Conservation (phyloP, 2,888 invertebrate species). For the Parnassius apollo region DNA sequence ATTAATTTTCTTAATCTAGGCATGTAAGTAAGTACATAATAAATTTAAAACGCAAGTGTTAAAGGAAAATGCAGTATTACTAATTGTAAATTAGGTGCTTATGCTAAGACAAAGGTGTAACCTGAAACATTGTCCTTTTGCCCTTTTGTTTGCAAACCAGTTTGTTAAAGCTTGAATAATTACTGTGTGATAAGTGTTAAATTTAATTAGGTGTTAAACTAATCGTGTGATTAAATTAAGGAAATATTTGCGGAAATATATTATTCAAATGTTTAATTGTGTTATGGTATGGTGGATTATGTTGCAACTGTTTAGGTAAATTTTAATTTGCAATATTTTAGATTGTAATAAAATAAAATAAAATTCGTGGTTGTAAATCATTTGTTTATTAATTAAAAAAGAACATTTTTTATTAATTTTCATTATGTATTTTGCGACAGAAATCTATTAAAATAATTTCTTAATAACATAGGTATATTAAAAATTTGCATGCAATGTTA, state of each 20-base stretch:
- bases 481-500: too few relatives aligned
- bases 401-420: not conserved
- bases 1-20: too few relatives aligned
- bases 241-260: not conserved
- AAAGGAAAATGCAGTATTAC: not conserved
- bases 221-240: constrained; percentile 11
- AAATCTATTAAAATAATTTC: too few relatives aligned
- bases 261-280: not conserved
- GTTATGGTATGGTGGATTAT: not conserved
- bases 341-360: constrained; percentile 7
- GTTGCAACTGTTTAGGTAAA: not conserved
- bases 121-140: constrained; percentile 18
- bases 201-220: constrained; percentile 15
- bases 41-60: not conserved
- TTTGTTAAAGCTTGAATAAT: constrained; percentile 13
- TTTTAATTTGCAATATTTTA: not conserved
- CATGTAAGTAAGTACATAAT: not conserved
- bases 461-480: too few relatives aligned
- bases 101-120: constrained; percentile 11
- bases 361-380: not conserved
- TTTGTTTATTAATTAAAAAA: constrained; percentile 7
- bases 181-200: constrained; percentile 3
- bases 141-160: constrained; percentile 17
- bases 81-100: constrained; percentile 3
- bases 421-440: too few relatives aligned